phyloP scores from a whole-genome alignment of 2,113 vertebrate genomes.

The Macquaria australasica region DNA sequence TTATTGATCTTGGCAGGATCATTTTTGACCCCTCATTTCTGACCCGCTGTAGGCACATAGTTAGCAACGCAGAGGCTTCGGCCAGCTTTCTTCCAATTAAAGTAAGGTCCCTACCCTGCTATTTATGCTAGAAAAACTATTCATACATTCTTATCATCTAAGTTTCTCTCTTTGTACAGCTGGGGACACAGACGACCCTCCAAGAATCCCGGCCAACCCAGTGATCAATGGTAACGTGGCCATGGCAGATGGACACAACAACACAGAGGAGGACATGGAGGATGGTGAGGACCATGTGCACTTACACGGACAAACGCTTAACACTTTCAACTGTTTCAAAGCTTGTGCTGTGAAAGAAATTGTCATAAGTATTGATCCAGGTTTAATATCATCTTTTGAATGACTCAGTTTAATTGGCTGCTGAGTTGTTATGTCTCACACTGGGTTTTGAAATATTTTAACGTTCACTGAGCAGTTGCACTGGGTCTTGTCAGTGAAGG shows the following conservation, averaged over 20 bases:
- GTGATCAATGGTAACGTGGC: constrained; percentile 99
- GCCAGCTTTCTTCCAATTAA: neutral
- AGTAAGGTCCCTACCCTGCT: neutral
- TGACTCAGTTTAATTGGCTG: neutral
- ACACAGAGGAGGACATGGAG: constrained; percentile 98
- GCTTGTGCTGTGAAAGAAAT: neutral
- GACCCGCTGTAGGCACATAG: neutral
- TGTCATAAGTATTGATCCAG: neutral
- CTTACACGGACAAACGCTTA: neutral
- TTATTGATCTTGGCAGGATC: neutral
- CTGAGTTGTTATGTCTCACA: neutral
- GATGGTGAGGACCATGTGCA: constrained; percentile 89
- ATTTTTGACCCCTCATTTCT: neutral
- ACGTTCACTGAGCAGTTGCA: neutral
- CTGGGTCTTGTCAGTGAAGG: neutral
- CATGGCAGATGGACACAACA: constrained; percentile 98
- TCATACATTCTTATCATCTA: neutral
- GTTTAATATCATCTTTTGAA: neutral
- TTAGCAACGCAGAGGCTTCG: neutral
- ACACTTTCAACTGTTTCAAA: neutral
- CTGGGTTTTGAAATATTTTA: neutral
- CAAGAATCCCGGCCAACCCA: constrained; percentile 97
- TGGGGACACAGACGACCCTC: constrained; percentile 98
- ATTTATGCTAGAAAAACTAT: neutral
- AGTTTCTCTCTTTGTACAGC: constrained; percentile 80